A percentile compares a stretch with the other conserved stretches of the same genome.
Conservation (phyloP, 2,113 vertebrate genomes). For the Strix uralensis region DNA sequence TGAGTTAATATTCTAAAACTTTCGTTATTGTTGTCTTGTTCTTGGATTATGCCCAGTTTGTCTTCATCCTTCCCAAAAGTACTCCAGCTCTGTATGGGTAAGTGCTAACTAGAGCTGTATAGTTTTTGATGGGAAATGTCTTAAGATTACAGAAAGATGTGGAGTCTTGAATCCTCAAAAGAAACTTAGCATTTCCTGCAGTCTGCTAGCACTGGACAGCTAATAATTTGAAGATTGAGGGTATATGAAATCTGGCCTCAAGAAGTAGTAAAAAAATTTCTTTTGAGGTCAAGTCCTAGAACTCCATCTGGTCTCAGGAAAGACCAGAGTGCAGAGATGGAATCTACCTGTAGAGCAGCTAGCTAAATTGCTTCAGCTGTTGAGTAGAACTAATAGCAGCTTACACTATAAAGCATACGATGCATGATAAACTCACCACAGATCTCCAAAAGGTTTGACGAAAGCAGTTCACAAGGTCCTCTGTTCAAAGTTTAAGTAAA, state of each 20-base stretch:
- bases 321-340: neutral
- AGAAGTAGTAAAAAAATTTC: neutral
- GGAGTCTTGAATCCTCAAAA: neutral
- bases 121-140: neutral
- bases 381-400: constrained; percentile 7
- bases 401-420: neutral
- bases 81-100: neutral
- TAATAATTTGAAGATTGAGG: neutral
- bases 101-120: neutral
- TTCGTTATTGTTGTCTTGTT: neutral
- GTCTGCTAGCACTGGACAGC: neutral
- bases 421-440: neutral
- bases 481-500: neutral
- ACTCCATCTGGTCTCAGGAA: neutral
- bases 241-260: neutral
- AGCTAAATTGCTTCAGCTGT: constrained; percentile 10
- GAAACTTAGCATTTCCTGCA: neutral
- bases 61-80: neutral
- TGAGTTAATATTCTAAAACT: neutral
- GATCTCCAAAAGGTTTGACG: neutral
- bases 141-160: neutral
- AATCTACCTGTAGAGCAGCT: neutral
- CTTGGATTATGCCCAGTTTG: neutral
- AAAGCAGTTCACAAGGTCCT: neutral
- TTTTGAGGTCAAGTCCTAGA: neutral